These are phyloP conservation scores for Delia radicum DNA, from an alignment of 1,140 invertebrate genomes.

Conservation along the genomic window DNA sequence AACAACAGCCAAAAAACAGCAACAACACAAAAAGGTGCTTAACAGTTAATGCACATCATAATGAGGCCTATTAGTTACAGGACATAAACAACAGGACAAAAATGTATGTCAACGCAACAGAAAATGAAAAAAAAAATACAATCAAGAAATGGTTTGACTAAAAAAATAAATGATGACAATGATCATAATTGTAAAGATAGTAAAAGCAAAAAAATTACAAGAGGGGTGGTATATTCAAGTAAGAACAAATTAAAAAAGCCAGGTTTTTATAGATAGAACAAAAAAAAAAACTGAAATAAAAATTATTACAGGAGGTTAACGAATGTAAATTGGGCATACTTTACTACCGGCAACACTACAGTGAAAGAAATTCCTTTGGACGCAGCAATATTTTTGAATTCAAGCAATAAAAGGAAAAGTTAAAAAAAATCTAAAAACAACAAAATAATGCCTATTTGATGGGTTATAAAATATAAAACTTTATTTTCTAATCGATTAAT, in stretches of 20 bases:
- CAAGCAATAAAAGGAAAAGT: too few species aligned
- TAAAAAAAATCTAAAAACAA: too few species aligned
- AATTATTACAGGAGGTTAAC: too few species aligned
- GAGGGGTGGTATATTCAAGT: not conserved
- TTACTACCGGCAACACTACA: too few species aligned
- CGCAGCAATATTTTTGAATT: too few species aligned
- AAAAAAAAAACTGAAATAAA: too few species aligned
- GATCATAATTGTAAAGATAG: not conserved
- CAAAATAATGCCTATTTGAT: too few species aligned
- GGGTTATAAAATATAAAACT: too few species aligned
- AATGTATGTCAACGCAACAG: conserved; percentile 11
- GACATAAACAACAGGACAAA: conserved; percentile 25
- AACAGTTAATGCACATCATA: conserved; percentile 28
- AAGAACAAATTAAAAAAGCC: not conserved
- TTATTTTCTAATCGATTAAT: too few species aligned
- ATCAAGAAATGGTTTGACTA: not conserved
- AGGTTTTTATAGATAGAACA: too few species aligned
- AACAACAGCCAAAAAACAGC: conserved; percentile 17
- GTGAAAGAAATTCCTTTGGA: too few species aligned
- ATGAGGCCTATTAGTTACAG: conserved; percentile 29
- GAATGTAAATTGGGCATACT: too few species aligned
- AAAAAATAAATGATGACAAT: not conserved
- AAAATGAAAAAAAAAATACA: not conserved
- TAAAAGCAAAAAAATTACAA: not conserved
- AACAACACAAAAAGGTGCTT: conserved; percentile 24